phyloP scores from a whole-genome alignment of 2,113 vertebrate genomes.

The Dipodomys spectabilis region DNA sequence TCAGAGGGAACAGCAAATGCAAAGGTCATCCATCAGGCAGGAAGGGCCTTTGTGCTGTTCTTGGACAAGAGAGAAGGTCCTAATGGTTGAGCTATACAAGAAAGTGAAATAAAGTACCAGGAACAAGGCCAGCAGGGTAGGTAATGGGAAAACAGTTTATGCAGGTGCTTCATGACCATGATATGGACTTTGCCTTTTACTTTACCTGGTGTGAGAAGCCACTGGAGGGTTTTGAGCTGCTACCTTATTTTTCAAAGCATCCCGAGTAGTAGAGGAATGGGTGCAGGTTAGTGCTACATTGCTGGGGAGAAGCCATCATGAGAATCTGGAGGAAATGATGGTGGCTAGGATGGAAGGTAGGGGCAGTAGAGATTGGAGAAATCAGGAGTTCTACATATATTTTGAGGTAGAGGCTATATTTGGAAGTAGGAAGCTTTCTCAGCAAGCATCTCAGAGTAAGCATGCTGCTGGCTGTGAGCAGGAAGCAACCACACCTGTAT shows the following conservation, averaged over 20 bases:
- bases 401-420: neutral
- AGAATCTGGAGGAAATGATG: neutral
- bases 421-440: neutral
- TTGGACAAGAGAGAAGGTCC: neutral
- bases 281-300: neutral
- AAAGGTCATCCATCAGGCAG: neutral
- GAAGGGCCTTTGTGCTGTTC: neutral
- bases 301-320: neutral
- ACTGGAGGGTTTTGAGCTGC: neutral
- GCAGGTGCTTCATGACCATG: rapidly evolving
- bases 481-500: neutral
- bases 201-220: neutral
- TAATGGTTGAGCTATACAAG: neutral
- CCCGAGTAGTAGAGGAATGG: neutral
- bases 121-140: neutral
- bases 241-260: neutral
- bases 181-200: neutral
- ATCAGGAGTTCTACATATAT: neutral
- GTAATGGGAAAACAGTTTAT: neutral
- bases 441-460: neutral
- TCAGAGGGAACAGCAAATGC: neutral
- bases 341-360: neutral
- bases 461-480: neutral
- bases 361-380: neutral
- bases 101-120: neutral